Evolutionary conservation across 2,888 invertebrate species (phyloP).

Genomic region (Hemaris fuciformis): DNA sequence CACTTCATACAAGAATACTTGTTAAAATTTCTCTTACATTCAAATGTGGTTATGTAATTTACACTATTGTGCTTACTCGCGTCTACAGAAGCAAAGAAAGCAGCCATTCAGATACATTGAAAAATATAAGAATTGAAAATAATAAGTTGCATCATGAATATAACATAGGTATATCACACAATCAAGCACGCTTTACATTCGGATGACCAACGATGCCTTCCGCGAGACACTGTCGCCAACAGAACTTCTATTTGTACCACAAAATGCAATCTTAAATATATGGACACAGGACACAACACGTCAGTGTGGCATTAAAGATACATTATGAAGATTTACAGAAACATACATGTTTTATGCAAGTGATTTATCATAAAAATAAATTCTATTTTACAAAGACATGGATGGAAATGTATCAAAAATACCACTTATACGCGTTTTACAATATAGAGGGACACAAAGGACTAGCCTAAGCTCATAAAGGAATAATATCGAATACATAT

Average conservation of each 20-base stretch:
- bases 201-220: slow-evolving; percentile 33
- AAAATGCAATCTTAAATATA: slow-evolving; percentile 62
- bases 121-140: slow-evolving; percentile 6
- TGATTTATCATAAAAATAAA: slow-evolving; percentile 55
- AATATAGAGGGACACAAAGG: slow-evolving; percentile 50
- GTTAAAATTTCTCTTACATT: slow-evolving; percentile 18
- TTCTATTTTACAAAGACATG: slow-evolving; percentile 50
- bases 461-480: slow-evolving; percentile 48
- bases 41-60: not conserved
- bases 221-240: slow-evolving; percentile 32
- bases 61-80: not conserved
- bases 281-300: slow-evolving; percentile 54
- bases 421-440: slow-evolving; percentile 39
- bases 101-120: slow-evolving; percentile 12
- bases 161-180: slow-evolving; percentile 47
- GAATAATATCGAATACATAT: slow-evolving; percentile 31
- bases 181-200: slow-evolving; percentile 48
- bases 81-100: not conserved
- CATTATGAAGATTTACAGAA: slow-evolving; percentile 16
- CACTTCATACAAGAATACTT: slow-evolving; percentile 26
- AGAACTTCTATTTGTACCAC: slow-evolving; percentile 64
- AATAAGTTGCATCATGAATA: slow-evolving; percentile 33
- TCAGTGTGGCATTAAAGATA: slow-evolving; percentile 44
- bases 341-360: not conserved
- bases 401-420: slow-evolving; percentile 35